Evolutionary conservation across 2,888 invertebrate genomes (phyloP).

Genomic region (Pristionchus arcanus): DNA sequence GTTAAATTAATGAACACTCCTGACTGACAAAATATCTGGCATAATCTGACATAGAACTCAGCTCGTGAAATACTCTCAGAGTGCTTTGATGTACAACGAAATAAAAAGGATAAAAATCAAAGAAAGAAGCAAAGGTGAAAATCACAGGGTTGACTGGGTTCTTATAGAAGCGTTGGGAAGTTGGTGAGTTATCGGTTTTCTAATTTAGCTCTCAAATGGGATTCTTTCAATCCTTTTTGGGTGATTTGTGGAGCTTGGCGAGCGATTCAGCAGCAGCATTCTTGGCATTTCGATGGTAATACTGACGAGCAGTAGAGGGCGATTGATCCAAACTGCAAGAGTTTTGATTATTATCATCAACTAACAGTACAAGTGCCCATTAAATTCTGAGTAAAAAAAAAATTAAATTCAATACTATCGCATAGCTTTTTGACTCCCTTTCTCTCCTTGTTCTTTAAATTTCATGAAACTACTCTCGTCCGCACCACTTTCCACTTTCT

Average conservation of each 20-base stretch:
- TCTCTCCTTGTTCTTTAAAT: no score
- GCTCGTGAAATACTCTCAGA: conserved; percentile 38
- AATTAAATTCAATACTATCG: no score
- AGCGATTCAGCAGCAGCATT: not conserved
- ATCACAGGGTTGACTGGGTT: no score
- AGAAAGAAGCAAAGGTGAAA: not conserved
- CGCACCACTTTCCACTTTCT: no score
- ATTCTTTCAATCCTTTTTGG: conserved; percentile 1
- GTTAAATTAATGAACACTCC: no score
- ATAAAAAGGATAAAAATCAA: not conserved
- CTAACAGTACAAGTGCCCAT: no score
- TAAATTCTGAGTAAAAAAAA: no score
- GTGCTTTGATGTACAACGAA: not conserved
- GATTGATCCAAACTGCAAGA: not conserved
- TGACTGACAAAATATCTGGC: not conserved
- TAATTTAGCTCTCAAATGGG: not conserved
- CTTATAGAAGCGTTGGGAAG: no score
- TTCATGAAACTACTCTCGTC: no score
- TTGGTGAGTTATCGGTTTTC: no score
- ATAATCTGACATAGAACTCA: conserved; percentile 3
- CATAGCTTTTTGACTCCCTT: no score
- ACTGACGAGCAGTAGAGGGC: not conserved
- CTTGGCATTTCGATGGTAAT: conserved; percentile 16
- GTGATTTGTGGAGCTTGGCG: not conserved
- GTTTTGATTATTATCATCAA: not conserved